A percentile compares a stretch with the other conserved stretches of the same genome.
Conservation (phyloP, 2,113 vertebrate genomes). For the Tetrax tetrax region DNA sequence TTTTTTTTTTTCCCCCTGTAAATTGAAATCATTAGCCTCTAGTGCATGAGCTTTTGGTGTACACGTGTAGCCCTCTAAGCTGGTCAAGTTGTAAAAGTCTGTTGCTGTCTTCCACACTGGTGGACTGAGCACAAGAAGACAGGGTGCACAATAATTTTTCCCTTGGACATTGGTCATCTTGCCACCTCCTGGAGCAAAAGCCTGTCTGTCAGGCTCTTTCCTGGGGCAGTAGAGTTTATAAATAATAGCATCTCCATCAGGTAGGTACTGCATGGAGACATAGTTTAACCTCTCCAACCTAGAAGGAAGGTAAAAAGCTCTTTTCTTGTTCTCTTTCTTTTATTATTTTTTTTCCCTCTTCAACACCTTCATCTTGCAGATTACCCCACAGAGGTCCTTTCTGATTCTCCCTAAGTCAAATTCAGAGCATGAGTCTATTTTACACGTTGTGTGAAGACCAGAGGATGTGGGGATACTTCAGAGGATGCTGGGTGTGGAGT, state of each 20-base stretch:
- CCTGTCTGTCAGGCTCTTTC: neutral
- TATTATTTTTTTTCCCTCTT: neutral
- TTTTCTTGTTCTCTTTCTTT: neutral
- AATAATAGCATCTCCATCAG: neutral
- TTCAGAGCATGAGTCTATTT: neutral
- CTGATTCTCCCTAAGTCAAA: neutral
- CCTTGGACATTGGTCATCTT: neutral
- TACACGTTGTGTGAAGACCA: neutral
- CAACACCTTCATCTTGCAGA: neutral
- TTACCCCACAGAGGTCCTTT: neutral
- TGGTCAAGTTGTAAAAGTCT: neutral
- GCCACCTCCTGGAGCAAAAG: neutral
- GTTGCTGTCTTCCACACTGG: neutral
- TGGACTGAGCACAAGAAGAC: neutral
- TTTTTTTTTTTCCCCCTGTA: constrained; percentile 1
- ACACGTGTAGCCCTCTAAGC: neutral
- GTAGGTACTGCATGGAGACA: neutral
- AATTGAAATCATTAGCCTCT: constrained; percentile 53
- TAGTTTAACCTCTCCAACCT: neutral
- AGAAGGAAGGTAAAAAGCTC: neutral
- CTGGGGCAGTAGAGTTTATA: neutral
- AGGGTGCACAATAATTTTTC: neutral
- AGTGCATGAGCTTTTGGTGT: constrained; percentile 23
- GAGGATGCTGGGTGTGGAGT: neutral
- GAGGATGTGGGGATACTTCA: neutral